Percentiles rank a stretch among this genome's conserved stretches.
phyloP scores from a whole-genome alignment of 2,888 invertebrate genomes.

The Epinotia bilunana region DNA sequence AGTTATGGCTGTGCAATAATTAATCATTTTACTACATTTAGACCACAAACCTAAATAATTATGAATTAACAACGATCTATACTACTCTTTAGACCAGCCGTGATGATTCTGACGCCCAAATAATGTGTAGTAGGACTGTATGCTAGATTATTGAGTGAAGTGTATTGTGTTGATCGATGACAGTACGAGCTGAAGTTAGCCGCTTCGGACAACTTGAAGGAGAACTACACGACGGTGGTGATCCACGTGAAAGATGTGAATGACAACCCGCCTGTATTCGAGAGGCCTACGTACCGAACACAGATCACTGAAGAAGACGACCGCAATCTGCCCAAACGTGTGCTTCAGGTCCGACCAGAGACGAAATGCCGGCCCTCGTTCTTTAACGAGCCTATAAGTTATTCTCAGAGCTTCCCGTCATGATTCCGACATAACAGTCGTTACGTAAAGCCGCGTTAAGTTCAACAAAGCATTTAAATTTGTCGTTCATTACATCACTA shows the following conservation, averaged over 20 bases:
- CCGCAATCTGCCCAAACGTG: constrained; percentile 96
- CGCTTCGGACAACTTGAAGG: constrained; percentile 98
- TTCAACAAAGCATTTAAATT: background rate
- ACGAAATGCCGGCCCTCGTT: constrained; percentile 84
- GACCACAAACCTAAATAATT: too few species aligned
- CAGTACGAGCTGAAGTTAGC: constrained; percentile 97
- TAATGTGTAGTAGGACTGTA: background rate
- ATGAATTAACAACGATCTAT: background rate
- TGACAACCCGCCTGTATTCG: constrained; percentile 99
- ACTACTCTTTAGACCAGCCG: background rate
- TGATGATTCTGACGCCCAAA: background rate
- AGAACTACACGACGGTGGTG: constrained; percentile 98
- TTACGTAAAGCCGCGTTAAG: background rate
- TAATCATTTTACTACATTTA: too few species aligned
- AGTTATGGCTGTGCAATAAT: too few species aligned
- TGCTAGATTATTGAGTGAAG: constrained; percentile 13
- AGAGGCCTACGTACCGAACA: constrained; percentile 96
- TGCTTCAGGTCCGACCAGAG: constrained; percentile 90
- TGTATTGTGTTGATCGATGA: constrained; percentile 55
- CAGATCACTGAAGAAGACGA: constrained; percentile 98
- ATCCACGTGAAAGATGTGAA: constrained; percentile 99
- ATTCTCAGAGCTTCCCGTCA: constrained; percentile 14
- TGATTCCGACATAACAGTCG: background rate
- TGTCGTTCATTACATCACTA: background rate
- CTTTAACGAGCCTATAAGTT: constrained; percentile 51